Conservation (phyloP, 2,888 invertebrate genomes). For the Phortica magna region DNA sequence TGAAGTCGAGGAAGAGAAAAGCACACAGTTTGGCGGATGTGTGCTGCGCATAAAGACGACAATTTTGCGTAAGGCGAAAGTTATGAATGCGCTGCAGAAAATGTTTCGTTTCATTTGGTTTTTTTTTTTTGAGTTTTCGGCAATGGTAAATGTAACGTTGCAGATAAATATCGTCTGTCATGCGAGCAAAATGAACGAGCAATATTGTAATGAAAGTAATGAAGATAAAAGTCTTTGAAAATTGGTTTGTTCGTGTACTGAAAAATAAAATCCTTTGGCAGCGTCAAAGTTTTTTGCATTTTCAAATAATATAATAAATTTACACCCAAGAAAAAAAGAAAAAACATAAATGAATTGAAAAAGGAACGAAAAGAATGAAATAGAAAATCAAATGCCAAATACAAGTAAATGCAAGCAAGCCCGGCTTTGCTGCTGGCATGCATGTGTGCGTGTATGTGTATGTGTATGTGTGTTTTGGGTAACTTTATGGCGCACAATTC, state of each 20-base stretch:
- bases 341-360: constrained; percentile 46
- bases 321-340: constrained; percentile 56
- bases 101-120: neutral
- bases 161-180: constrained; percentile 73
- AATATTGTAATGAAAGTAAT: constrained; percentile 27
- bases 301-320: constrained; percentile 61
- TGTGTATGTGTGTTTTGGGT: constrained; percentile 44
- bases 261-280: constrained; percentile 32
- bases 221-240: constrained; percentile 35
- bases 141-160: constrained; percentile 70
- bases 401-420: constrained; percentile 16
- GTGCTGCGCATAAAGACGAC: constrained; percentile 67
- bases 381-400: neutral
- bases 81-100: constrained; percentile 57
- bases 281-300: constrained; percentile 28
- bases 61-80: constrained; percentile 69
- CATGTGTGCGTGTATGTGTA: constrained; percentile 37
- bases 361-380: constrained; percentile 34
- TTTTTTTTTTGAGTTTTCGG: constrained; percentile 2
- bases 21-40: neutral
- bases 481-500: constrained; percentile 31
- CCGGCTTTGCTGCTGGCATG: constrained; percentile 5
- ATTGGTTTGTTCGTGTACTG: constrained; percentile 24
- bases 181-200: constrained; percentile 58
- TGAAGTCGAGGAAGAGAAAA: neutral